These are phyloP conservation scores for Hypolimnas misippus DNA, from an alignment of 2,888 invertebrate species.

Conservation along the genomic window DNA sequence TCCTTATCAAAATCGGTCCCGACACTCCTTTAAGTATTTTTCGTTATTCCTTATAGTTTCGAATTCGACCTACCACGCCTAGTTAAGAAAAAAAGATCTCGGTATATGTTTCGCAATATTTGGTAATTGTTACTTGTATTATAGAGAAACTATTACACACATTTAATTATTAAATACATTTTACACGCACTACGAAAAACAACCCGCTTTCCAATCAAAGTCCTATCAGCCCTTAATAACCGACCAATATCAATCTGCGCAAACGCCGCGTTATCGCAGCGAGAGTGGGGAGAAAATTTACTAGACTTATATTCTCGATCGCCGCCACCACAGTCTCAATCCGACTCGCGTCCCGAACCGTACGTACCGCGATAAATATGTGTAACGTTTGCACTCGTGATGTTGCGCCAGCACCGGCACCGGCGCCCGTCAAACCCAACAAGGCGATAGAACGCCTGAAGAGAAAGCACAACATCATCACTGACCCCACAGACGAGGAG, in stretches of 20 bases:
- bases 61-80: too few relatives aligned
- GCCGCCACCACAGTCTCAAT: constrained; percentile 42
- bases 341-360: constrained; percentile 29
- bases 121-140: too few relatives aligned
- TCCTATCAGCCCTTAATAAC: constrained; percentile 35
- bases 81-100: too few relatives aligned
- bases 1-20: too few relatives aligned
- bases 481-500: constrained; percentile 63
- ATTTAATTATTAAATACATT: too few relatives aligned
- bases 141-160: too few relatives aligned
- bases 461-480: constrained; percentile 73
- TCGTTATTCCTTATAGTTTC: too few relatives aligned
- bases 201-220: background rate
- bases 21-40: too few relatives aligned
- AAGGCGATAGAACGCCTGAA: constrained; percentile 69
- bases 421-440: constrained; percentile 50
- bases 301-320: constrained; percentile 68
- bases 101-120: too few relatives aligned
- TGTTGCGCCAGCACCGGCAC: constrained; percentile 47
- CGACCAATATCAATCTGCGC: constrained; percentile 44
- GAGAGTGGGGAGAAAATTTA: constrained; percentile 61
- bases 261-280: constrained; percentile 46
- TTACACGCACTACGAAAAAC: too few relatives aligned
- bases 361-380: constrained; percentile 52
- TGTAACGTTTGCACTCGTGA: constrained; percentile 78